Conservation (phyloP, 2,113 vertebrate genomes). For the Hyperopisus bebe region DNA sequence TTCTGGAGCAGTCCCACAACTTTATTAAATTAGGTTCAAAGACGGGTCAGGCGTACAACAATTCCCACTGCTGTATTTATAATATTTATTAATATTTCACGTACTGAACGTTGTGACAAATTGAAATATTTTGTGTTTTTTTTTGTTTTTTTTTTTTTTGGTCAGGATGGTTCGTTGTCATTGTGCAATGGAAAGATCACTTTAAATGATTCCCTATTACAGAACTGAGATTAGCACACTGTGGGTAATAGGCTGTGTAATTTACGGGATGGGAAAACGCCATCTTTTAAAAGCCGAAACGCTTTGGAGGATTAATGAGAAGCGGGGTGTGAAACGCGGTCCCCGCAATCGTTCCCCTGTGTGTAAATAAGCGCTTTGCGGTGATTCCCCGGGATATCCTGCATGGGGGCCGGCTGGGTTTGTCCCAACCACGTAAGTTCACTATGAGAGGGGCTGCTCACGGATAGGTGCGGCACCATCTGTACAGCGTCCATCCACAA, state of each 20-base stretch:
- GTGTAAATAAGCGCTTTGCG: not conserved
- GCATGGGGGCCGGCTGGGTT: not conserved
- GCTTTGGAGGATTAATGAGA: not conserved
- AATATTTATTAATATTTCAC: not conserved
- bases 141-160: not conserved
- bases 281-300: not conserved
- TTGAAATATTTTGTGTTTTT: not conserved
- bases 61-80: not conserved
- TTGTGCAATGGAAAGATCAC: not conserved
- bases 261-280: not conserved
- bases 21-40: constrained; percentile 1
- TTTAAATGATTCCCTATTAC: not conserved
- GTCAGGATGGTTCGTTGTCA: not conserved
- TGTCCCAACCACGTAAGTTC: not conserved
- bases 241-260: not conserved
- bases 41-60: not conserved
- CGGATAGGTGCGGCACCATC: not conserved
- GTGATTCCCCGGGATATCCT: not conserved
- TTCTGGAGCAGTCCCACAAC: not conserved
- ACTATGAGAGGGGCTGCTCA: not conserved
- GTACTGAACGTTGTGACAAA: not conserved
- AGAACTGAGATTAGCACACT: not conserved
- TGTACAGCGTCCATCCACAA: not conserved
- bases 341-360: not conserved
- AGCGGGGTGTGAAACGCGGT: not conserved